Percentiles rank a stretch among this genome's conserved stretches.
These are phyloP conservation scores for Okamejei kenojei DNA, from an alignment of 2,797 vertebrate species.

Conservation along the genomic window DNA sequence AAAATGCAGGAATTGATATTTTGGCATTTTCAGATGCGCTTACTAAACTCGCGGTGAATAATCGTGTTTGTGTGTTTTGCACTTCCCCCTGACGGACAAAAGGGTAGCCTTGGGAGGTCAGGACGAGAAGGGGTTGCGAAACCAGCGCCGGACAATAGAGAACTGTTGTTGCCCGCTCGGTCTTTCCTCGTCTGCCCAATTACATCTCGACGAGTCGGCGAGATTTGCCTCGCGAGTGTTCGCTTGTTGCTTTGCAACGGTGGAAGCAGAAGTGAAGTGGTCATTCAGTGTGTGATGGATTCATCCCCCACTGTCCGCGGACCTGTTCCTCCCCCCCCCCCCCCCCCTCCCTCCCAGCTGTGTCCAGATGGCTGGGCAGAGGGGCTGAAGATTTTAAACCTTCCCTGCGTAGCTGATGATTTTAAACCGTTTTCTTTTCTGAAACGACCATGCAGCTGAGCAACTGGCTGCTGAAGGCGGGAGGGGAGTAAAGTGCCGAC, in stretches of 20 bases:
- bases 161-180: neutral
- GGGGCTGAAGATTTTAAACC: neutral
- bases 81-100: neutral
- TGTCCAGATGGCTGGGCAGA: neutral
- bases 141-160: conserved; percentile 20
- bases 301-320: neutral
- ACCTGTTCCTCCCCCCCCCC: neutral
- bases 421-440: neutral
- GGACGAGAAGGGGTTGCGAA: neutral
- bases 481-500: too few species aligned
- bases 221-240: conserved; percentile 20
- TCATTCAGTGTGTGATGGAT: conserved; percentile 23
- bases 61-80: neutral
- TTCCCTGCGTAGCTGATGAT: neutral
- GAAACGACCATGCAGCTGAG: neutral
- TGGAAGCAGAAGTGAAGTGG: conserved; percentile 29
- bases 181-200: conserved; percentile 29
- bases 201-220: conserved; percentile 39
- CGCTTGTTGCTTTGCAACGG: conserved; percentile 41
- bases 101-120: conserved; percentile 38
- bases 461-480: neutral
- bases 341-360: neutral
- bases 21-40: neutral
- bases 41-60: neutral
- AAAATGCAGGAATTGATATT: neutral